Percentiles rank a stretch among this genome's conserved stretches.
These are phyloP conservation scores for Gisinianus flammeolus DNA, from an alignment of 2,888 invertebrate species.

Conservation along the genomic window DNA sequence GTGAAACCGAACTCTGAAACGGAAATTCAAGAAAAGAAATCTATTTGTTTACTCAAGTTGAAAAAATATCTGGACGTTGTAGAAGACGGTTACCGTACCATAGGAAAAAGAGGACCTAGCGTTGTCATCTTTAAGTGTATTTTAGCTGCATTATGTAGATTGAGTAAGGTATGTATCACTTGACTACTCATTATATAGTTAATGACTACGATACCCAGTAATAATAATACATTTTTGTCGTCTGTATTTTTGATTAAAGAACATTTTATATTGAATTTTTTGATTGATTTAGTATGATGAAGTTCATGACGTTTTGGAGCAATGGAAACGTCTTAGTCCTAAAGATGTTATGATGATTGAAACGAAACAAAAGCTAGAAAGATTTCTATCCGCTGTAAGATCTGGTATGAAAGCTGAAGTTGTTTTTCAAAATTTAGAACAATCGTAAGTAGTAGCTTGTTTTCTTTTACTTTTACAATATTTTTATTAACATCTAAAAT, in stretches of 20 bases:
- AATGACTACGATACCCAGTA: no score
- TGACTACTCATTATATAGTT: no score
- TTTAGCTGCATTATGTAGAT: constrained; percentile 49
- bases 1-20: constrained; percentile 19
- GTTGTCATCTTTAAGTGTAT: constrained; percentile 51
- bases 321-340: constrained; percentile 51
- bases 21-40: constrained; percentile 31
- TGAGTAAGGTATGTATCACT: constrained; percentile 49
- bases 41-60: constrained; percentile 47
- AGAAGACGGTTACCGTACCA: constrained; percentile 49
- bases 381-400: constrained; percentile 47
- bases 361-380: constrained; percentile 50
- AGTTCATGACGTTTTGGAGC: constrained; percentile 48
- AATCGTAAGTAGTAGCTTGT: constrained; percentile 15
- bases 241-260: constrained; percentile 6
- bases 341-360: constrained; percentile 50
- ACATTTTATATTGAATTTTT: background rate
- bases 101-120: constrained; percentile 51
- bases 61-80: constrained; percentile 49
- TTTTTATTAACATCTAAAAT: no score
- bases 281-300: constrained; percentile 52
- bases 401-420: constrained; percentile 50
- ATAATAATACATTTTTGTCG: background rate
- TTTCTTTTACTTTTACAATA: no score
- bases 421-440: constrained; percentile 48